Conservation (phyloP, 2,113 vertebrate species). For the Progne subis region DNA sequence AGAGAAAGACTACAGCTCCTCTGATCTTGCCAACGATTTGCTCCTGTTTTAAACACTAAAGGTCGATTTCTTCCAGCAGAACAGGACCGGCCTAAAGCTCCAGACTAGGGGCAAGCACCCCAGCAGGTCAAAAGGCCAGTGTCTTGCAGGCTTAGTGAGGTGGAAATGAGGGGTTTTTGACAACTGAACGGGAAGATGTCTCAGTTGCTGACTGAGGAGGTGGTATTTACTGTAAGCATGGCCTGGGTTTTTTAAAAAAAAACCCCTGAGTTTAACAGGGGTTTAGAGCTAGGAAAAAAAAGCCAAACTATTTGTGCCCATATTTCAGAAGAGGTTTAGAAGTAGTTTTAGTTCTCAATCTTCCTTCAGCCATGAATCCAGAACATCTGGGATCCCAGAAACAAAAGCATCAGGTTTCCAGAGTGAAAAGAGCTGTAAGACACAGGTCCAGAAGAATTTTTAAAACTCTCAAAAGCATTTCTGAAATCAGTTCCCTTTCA, state of each 20-base stretch:
- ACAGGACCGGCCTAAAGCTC: neutral
- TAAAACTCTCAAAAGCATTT: constrained; percentile 35
- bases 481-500: constrained; percentile 41
- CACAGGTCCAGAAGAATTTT: constrained; percentile 31
- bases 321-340: constrained; percentile 10
- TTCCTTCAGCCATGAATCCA: neutral
- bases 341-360: neutral
- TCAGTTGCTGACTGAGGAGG: neutral
- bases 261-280: neutral
- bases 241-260: neutral
- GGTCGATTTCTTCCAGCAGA: neutral
- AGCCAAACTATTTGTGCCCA: neutral
- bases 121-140: neutral
- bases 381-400: constrained; percentile 42
- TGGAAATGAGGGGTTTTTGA: neutral
- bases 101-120: neutral
- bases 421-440: constrained; percentile 3
- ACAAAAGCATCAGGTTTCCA: constrained; percentile 43
- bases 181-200: neutral
- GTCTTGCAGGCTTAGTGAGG: neutral
- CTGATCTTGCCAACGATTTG: constrained; percentile 15
- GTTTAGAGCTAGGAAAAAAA: neutral
- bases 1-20: neutral
- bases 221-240: neutral
- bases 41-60: constrained; percentile 18